Evolutionary conservation across 2,113 vertebrate species (phyloP).

Genomic region (Pangasianodon gigas): DNA sequence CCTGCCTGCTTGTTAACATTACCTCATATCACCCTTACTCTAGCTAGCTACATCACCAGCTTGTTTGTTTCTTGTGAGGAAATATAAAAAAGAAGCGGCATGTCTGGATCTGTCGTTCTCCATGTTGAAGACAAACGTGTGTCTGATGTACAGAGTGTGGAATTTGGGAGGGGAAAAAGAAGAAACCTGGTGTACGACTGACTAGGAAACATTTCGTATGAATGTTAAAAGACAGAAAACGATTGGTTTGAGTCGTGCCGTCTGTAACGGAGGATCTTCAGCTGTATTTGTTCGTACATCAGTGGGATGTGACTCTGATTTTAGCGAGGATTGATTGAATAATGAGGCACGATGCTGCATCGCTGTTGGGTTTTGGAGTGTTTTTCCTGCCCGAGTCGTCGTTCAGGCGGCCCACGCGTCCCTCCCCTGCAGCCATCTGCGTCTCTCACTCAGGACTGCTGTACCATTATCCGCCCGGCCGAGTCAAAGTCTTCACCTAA

Average conservation of each 20-base stretch:
- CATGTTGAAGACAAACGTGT: neutral
- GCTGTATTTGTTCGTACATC: neutral
- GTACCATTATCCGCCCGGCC: neutral
- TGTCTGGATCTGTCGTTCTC: neutral
- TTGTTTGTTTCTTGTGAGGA: neutral
- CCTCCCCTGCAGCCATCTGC: constrained; percentile 18
- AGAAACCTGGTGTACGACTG: neutral
- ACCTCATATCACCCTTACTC: no score
- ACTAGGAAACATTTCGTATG: neutral
- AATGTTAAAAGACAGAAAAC: neutral
- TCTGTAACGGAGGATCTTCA: neutral
- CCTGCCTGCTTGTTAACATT: no score
- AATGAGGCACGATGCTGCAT: neutral
- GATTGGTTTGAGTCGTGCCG: neutral
- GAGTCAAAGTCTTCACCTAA: neutral
- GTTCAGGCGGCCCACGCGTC: neutral
- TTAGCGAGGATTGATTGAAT: neutral
- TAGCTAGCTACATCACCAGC: no score
- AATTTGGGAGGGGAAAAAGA: neutral
- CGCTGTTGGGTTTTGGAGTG: neutral
- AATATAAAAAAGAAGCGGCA: neutral
- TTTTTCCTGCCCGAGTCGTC: neutral
- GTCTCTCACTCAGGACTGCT: neutral
- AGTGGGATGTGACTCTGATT: neutral
- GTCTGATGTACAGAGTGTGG: neutral